phyloP scores from a whole-genome alignment of 2,888 invertebrate species.

The Cerastoderma edule region DNA sequence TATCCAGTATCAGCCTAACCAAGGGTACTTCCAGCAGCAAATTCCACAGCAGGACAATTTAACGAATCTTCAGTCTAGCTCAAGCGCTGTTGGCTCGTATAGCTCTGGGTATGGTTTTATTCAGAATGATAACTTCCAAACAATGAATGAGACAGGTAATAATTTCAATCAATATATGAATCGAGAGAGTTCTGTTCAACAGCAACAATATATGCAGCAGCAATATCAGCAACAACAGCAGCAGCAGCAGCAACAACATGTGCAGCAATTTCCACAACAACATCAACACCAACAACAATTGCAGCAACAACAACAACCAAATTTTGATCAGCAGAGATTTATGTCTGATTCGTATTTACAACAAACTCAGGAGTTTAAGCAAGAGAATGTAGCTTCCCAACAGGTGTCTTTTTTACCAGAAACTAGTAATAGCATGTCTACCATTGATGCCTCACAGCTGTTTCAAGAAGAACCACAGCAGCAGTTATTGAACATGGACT shows the following conservation, averaged over 20 bases:
- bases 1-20: neutral
- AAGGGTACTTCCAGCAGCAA: neutral
- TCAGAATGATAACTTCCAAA: constrained; percentile 9
- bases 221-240: neutral
- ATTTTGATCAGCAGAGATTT: neutral
- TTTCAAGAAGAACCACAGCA: constrained; percentile 25
- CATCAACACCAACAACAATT: constrained; percentile 12
- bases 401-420: constrained; percentile 16
- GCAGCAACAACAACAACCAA: constrained; percentile 10
- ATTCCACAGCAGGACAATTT: constrained; percentile 10
- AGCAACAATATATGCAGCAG: neutral
- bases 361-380: constrained; percentile 16
- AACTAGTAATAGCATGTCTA: constrained; percentile 22
- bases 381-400: constrained; percentile 12
- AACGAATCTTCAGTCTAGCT: constrained; percentile 3
- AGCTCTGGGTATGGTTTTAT: neutral
- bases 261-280: neutral
- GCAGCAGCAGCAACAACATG: neutral
- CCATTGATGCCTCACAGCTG: constrained; percentile 35
- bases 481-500: constrained; percentile 3
- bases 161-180: constrained; percentile 10
- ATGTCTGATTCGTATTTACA: neutral
- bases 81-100: neutral
- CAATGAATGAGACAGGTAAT: constrained; percentile 7
- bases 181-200: neutral